Conservation (phyloP, 2,888 invertebrate species). For the Acleris emargana region DNA sequence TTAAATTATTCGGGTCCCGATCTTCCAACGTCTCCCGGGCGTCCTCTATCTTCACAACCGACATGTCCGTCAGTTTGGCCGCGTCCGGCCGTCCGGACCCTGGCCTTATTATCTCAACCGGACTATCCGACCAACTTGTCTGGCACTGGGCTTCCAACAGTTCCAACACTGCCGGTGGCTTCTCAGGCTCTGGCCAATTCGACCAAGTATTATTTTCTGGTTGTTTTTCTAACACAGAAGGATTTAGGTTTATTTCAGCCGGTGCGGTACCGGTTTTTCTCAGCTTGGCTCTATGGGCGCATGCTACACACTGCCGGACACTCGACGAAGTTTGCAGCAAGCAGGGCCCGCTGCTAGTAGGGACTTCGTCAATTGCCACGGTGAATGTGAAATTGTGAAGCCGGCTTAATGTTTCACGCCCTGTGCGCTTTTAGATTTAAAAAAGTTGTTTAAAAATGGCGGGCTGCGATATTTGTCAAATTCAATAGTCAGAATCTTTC, state of each 20-base stretch:
- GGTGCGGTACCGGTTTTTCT: constrained; percentile 54
- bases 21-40: constrained; percentile 84
- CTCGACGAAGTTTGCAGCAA: constrained; percentile 50
- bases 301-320: constrained; percentile 64
- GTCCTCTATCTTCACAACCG: constrained; percentile 64
- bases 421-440: neutral
- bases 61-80: constrained; percentile 22
- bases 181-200: constrained; percentile 4
- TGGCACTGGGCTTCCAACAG: neutral
- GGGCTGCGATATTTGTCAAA: neutral
- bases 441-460: neutral
- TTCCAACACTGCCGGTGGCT: neutral
- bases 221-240: constrained; percentile 46
- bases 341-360: constrained; percentile 60
- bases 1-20: constrained; percentile 87
- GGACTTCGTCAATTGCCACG: constrained; percentile 69
- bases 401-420: constrained; percentile 6
- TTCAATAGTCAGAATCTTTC: too few relatives aligned
- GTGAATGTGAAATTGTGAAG: constrained; percentile 40
- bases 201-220: constrained; percentile 22
- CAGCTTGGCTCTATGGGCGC: constrained; percentile 60
- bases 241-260: constrained; percentile 50
- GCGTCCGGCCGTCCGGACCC: constrained; percentile 2
- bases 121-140: constrained; percentile 13
- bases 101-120: constrained; percentile 6